Conservation (phyloP, 1,140 invertebrate species). For the Drosophila navojoa region DNA sequence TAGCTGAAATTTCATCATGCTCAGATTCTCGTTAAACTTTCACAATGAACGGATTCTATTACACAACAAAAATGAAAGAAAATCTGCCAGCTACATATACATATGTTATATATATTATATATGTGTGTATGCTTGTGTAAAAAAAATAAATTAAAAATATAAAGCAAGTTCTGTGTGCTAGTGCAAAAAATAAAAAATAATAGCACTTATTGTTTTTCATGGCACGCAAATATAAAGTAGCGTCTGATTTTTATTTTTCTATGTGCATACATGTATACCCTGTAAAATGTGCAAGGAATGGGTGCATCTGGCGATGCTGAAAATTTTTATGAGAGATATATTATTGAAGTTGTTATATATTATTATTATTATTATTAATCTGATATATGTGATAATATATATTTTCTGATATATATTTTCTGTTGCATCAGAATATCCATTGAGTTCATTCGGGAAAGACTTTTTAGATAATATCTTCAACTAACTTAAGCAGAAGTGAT, state of each 20-base stretch:
- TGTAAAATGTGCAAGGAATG: not conserved
- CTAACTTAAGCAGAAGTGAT: no score
- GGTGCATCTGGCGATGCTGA: no score
- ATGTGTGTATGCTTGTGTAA: not conserved
- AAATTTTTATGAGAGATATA: no score
- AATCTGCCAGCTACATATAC: not conserved
- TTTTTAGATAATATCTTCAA: no score
- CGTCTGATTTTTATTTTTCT: not conserved
- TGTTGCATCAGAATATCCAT: no score
- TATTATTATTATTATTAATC: no score
- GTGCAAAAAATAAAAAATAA: constrained; percentile 15
- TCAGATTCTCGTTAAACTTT: constrained; percentile 19
- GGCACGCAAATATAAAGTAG: constrained; percentile 19
- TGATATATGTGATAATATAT: no score
- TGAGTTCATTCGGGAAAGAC: no score
- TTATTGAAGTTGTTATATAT: no score
- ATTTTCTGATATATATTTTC: no score
- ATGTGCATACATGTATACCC: not conserved
- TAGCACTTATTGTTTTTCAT: constrained; percentile 24
- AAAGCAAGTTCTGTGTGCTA: not conserved
- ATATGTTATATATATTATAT: not conserved
- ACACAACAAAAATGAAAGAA: constrained; percentile 19
- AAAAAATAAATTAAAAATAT: not conserved
- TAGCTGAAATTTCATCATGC: constrained; percentile 27
- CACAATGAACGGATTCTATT: constrained; percentile 8